Conservation (phyloP, 1,140 invertebrate species). For the Heliconius hermathena region DNA sequence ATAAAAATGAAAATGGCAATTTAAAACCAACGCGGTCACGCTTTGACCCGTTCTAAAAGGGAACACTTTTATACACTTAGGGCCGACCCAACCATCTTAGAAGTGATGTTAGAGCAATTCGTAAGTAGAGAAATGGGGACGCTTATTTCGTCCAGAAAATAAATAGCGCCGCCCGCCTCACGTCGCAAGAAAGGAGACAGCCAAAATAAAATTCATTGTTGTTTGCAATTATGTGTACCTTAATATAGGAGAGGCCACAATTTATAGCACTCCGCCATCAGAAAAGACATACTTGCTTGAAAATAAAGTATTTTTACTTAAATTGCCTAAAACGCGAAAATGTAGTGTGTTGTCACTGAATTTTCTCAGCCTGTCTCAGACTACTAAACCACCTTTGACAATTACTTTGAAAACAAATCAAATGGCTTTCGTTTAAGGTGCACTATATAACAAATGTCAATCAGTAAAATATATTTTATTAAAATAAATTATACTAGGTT, state of each 20-base stretch:
- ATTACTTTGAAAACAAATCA: no score
- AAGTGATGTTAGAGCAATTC: slow-evolving; percentile 55
- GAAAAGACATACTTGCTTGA: no score
- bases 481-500: not conserved
- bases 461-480: no score
- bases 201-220: slow-evolving; percentile 61
- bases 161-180: slow-evolving; percentile 51
- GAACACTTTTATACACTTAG: slow-evolving; percentile 65
- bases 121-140: slow-evolving; percentile 55
- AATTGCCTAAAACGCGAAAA: not conserved
- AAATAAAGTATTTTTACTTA: not conserved
- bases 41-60: slow-evolving; percentile 48
- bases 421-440: no score
- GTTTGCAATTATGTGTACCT: slow-evolving; percentile 62
- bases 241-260: slow-evolving; percentile 44
- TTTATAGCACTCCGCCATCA: slow-evolving; percentile 44
- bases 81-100: slow-evolving; percentile 33
- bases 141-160: slow-evolving; percentile 61
- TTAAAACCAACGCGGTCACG: slow-evolving; percentile 50
- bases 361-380: no score
- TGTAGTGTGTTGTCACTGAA: no score
- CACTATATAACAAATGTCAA: no score
- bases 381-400: no score
- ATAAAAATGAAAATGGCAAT: slow-evolving; percentile 48
- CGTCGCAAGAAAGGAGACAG: slow-evolving; percentile 44